Base-by-base conservation (phyloP, 1,140 invertebrate species). In the Drosophila guanche region DNA sequence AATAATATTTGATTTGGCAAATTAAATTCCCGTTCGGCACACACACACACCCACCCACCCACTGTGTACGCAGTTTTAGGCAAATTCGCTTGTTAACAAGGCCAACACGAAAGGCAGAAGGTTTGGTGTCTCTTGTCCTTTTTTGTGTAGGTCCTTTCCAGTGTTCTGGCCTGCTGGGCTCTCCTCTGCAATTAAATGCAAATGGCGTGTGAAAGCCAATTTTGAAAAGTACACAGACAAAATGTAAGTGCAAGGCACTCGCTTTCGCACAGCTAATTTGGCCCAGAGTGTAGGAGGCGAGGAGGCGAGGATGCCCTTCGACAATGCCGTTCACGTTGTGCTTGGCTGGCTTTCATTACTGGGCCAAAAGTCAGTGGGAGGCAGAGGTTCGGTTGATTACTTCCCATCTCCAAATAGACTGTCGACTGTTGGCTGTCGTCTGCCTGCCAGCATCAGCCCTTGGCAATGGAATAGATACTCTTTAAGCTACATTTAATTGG, bases 191-290 rank as follows among this genome's bases (percentile, higher is more conserved):
- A 86, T 86, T 86, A 86, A 86, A 88, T 83, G 83, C 83, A 88
- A 86, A 86, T 86, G 83, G 83, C 78, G 78, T 88, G 83, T 86
- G 74, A 86, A 86, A 86, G 83, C 75, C 83, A 86, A 88, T 86
- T 88, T 88, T 67, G 74, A 78, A 88, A 88, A 88, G 83, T 86
- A 86, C 67, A 79, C 63, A 76, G 78, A 69, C 61, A 78, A 69
- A 86, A 86, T 67, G 67, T 81, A 81, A 85, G 77, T 85, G 81
- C 81, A 86, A 81, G 61, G 81, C 81, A 85, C 63, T 85, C 58
- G 81, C 81, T 86, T 63, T 85, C 58, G 69, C 58, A 77, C 68
- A 74, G 81, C 81, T 85, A 85, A 86, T 86, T 86, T 86, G 77
- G 25, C 12, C 7, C 46, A n/a, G 16, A 12, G 20, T 22, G 54